Percentiles rank a stretch among this genome's conserved stretches.
These are phyloP conservation scores for Galaxea fascicularis DNA, from an alignment of 92 coral and sea anemone species.

Conservation along the genomic window DNA sequence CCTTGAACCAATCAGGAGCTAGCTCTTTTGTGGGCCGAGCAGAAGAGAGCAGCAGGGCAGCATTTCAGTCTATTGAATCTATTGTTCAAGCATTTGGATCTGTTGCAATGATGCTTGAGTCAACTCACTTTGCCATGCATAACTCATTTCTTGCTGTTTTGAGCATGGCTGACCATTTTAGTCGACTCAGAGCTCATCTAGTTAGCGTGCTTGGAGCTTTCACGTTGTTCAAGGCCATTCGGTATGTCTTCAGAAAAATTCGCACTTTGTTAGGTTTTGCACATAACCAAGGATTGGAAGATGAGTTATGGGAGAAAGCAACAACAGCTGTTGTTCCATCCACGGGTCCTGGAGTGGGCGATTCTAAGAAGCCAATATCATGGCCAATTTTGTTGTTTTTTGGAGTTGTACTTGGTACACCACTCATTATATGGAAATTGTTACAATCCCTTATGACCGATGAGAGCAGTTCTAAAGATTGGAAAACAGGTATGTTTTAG, in stretches of 20 bases:
- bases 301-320: conserved; percentile 91
- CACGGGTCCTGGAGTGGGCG: conserved; percentile 28
- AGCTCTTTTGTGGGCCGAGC: conserved; percentile 93
- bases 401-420: conserved; percentile 96
- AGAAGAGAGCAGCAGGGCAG: conserved; percentile 91
- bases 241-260: conserved; percentile 76
- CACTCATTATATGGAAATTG: conserved; percentile 92
- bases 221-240: conserved; percentile 78
- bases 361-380: conserved; percentile 75
- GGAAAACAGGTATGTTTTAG: conserved; percentile 86
- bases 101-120: conserved; percentile 97
- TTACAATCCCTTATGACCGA: conserved; percentile 81
- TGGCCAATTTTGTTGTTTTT: conserved; percentile 98
- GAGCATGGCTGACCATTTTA: conserved; percentile 97
- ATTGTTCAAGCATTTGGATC: conserved; percentile 99
- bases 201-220: conserved; percentile 85
- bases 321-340: conserved; percentile 62
- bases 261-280: conserved; percentile 71
- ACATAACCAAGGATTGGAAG: conserved; percentile 64
- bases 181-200: conserved; percentile 85
- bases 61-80: conserved; percentile 95
- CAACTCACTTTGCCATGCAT: conserved; percentile 95
- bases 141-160: conserved; percentile 94
- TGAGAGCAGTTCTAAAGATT: conserved; percentile 62
- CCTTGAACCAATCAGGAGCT: conserved; percentile 54